phyloP scores from a whole-genome alignment of 2,797 vertebrate species.

The Protosalanx chinensis region DNA sequence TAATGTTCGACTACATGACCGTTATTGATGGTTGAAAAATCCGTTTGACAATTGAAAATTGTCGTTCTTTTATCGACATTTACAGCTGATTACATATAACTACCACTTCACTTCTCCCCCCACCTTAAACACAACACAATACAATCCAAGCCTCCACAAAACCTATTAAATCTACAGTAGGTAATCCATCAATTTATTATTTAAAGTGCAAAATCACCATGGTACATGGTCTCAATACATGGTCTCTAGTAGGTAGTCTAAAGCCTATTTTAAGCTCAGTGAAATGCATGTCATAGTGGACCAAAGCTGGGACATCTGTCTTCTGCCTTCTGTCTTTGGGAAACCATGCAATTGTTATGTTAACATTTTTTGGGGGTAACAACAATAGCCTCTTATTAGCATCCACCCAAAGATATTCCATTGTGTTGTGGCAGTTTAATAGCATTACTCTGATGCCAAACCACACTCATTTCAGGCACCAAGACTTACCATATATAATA shows the following conservation, averaged over 20 bases:
- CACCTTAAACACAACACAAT: constrained; percentile 57
- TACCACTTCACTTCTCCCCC: not conserved
- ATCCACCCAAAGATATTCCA: not conserved
- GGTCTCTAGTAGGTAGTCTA: no score
- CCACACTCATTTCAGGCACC: not conserved
- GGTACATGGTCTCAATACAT: no score
- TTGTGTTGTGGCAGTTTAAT: not conserved
- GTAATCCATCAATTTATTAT: no score
- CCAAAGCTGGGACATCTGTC: not conserved
- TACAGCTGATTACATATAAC: not conserved
- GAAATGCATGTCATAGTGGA: not conserved
- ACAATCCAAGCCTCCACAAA: not conserved
- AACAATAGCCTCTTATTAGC: not conserved
- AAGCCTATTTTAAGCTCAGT: not conserved
- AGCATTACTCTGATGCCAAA: not conserved
- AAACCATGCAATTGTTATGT: not conserved
- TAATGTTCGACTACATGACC: not conserved
- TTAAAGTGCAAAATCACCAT: no score
- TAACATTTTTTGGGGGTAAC: not conserved
- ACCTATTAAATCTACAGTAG: not conserved
- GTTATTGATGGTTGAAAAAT: not conserved
- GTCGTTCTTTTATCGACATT: not conserved
- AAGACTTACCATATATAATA: no score
- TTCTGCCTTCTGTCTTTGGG: not conserved
- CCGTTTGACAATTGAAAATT: not conserved